phyloP scores from a whole-genome alignment of 2,888 invertebrate species.

The Ormyrus rosae region DNA sequence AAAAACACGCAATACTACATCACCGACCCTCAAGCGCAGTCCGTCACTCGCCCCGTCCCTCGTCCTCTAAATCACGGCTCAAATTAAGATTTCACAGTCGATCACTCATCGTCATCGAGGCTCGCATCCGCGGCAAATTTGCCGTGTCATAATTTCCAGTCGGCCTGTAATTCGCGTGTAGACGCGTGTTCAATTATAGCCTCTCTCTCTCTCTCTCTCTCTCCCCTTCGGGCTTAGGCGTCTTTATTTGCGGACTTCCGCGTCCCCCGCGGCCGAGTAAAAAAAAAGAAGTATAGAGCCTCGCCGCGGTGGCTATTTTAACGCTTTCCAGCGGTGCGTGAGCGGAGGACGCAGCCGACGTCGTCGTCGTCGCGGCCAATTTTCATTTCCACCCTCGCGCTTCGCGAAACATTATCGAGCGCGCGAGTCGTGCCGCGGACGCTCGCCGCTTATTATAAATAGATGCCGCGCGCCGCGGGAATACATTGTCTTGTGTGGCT shows the following conservation, averaged over 20 bases:
- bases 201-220: no score
- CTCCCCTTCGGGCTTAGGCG: background rate
- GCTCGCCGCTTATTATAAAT: conserved; percentile 24
- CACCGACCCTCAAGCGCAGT: no score
- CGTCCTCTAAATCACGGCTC: background rate
- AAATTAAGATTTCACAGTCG: conserved; percentile 21
- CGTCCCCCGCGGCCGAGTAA: background rate
- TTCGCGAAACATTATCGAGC: conserved; percentile 19
- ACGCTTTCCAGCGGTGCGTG: no score
- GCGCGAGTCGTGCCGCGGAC: background rate
- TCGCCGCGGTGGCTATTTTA: no score
- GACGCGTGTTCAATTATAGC: background rate
- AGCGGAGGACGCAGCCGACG: background rate
- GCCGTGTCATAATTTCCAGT: no score
- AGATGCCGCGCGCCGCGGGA: conserved; percentile 9
- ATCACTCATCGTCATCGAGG: background rate
- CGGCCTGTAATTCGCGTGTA: conserved; percentile 9
- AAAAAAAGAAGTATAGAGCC: background rate
- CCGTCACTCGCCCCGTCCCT: no score
- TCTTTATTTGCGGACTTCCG: conserved; percentile 21
- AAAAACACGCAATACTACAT: no score
- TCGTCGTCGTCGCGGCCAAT: conserved; percentile 12
- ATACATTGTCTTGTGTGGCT: background rate
- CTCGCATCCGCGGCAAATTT: background rate
- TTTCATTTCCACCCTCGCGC: conserved; percentile 19